Evolutionary conservation across 1,140 invertebrate species (phyloP).

Genomic region (Schmidtea mediterranea): DNA sequence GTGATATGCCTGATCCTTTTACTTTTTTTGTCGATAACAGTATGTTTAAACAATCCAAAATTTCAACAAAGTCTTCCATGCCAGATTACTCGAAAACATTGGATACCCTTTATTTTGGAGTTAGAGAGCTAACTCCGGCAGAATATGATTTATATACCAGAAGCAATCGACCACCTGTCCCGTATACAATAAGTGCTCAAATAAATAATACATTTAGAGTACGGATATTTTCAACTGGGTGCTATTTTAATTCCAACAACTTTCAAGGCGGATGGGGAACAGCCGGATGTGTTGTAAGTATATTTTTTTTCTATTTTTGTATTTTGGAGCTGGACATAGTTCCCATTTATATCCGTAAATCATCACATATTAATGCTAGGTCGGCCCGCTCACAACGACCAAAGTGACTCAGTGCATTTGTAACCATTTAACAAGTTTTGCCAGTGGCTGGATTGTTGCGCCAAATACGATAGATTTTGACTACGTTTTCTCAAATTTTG

Average conservation of each 20-base stretch:
- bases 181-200: not conserved
- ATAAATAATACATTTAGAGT: not conserved
- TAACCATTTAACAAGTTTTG: constrained; percentile 25
- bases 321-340: no score
- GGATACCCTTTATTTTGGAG: not conserved
- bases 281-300: not conserved
- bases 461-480: constrained; percentile 27
- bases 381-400: constrained; percentile 8
- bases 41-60: not conserved
- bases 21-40: not conserved
- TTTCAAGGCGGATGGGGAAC: not conserved
- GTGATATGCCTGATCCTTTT: not conserved
- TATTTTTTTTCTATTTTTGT: no score
- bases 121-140: not conserved
- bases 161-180: not conserved
- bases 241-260: not conserved
- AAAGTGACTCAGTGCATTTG: constrained; percentile 14
- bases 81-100: not conserved
- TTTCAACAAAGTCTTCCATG: not conserved
- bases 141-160: not conserved
- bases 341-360: no score
- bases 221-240: not conserved
- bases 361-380: no score
- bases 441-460: constrained; percentile 20
- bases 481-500: constrained; percentile 25